A percentile compares a stretch with the other conserved stretches of the same genome.
Evolutionary conservation across 2,888 invertebrate genomes (phyloP).

Genomic region (Calameuta idolon): DNA sequence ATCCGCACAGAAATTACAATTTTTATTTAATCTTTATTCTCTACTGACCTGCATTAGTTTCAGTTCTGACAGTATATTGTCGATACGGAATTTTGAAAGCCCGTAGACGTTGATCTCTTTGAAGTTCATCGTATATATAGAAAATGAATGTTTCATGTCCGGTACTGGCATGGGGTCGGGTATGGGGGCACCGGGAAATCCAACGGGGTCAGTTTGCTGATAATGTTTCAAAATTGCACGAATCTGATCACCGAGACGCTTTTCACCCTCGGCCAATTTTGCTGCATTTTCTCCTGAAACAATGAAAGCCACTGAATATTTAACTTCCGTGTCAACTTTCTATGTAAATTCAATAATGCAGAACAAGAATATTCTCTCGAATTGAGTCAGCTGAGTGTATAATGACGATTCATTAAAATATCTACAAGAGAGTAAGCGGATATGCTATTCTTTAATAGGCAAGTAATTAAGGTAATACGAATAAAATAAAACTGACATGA

Average conservation of each 20-base stretch:
- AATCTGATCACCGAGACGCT: constrained; percentile 80
- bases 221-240: constrained; percentile 80
- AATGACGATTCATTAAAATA: too few species aligned
- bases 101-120: constrained; percentile 80
- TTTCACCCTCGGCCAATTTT: constrained; percentile 69
- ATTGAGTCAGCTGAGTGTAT: too few species aligned
- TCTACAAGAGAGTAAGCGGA: too few species aligned
- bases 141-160: constrained; percentile 79
- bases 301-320: not conserved
- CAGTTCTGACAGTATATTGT: constrained; percentile 78
- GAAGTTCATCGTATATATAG: constrained; percentile 78
- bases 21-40: not conserved
- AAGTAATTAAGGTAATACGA: not conserved
- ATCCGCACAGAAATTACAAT: not conserved
- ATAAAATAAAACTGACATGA: constrained; percentile 16
- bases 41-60: constrained; percentile 78
- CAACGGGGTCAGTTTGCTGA: constrained; percentile 83
- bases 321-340: not conserved
- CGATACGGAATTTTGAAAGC: constrained; percentile 81
- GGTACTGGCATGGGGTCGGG: constrained; percentile 86
- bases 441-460: too few species aligned
- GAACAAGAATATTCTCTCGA: too few species aligned
- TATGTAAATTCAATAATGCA: too few species aligned
- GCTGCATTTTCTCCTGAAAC: constrained; percentile 47
- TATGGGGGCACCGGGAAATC: constrained; percentile 82